Evolutionary conservation across 1,140 invertebrate genomes (phyloP), one percentile per base, ranked within the genome.

Genomic region (Bombus ignitus): DNA sequence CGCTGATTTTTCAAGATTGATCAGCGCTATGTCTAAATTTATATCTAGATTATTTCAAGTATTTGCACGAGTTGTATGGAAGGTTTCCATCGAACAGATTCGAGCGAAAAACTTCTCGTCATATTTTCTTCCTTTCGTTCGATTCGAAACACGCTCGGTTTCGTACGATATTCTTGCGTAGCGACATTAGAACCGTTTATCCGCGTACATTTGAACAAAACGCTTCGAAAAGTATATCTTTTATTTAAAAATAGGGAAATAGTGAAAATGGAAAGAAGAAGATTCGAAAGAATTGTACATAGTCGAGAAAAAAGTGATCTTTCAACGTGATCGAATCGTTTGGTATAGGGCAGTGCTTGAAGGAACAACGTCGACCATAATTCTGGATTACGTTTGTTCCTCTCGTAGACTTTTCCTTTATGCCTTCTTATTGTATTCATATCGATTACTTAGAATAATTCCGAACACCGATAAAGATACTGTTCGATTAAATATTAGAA

Each of bases 11-110:
- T 73, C 70, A 81, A 57, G 77, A 57, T 74, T 47, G 72, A 74
- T 42, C 70, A n/a, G 76, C 74, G 44, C 78, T 80, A 75, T 81
- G 32, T 39, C 84, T 81, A 86, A 86, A 74, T 86, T 86, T 82
- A 81, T 32, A 59, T 74, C 78, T 81, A 86, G 79, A 82, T 86
- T 82, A 82, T 71, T 73, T 59, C 75, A 75, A 82, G 53, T 74
- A 70, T 86, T 74, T 86, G 79, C 84, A 82, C 79, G 79, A 82
- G 47, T 73, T 44, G 62, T 71, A 39, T 53, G 70, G 71, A 82
- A 86, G 59, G 32, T 75, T 62, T 79, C 25, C 66, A 47, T 66
- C 80, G n/a, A 57, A 42, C 18, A 81, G 35, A 44, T 81, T 9
- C 68, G 78, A 80, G 15, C 32, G 66, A 47, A 32, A 71, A 37